Conservation (phyloP, 2,888 invertebrate species). For the Mesopsocus fuscifrons region DNA sequence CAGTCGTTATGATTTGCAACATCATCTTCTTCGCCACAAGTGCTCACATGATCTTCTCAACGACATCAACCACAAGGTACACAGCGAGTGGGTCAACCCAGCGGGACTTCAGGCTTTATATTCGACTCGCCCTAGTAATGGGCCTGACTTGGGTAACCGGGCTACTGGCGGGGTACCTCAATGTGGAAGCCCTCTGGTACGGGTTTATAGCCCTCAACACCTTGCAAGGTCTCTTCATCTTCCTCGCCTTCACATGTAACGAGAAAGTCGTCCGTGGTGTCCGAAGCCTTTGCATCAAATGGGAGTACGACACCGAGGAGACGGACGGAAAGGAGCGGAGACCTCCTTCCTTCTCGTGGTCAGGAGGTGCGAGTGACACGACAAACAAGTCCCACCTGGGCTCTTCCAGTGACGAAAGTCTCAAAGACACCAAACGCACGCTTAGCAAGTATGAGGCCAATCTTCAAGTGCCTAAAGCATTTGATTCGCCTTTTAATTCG, state of each 20-base stretch:
- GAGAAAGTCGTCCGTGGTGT: constrained; percentile 23
- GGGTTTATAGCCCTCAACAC: constrained; percentile 28
- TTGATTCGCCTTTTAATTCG: constrained; percentile 1
- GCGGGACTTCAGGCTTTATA: constrained; percentile 25
- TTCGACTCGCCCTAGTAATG: constrained; percentile 28
- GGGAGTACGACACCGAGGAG: constrained; percentile 11
- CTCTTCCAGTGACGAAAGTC: constrained; percentile 9
- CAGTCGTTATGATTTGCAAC: constrained; percentile 25
- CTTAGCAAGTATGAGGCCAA: neutral
- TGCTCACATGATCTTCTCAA: constrained; percentile 25
- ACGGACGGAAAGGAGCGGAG: constrained; percentile 15
- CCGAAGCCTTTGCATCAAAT: constrained; percentile 12
- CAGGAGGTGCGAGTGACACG: constrained; percentile 17
- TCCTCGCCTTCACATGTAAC: constrained; percentile 29
- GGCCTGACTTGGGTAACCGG: constrained; percentile 30
- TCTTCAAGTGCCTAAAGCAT: neutral
- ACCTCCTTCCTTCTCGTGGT: constrained; percentile 20
- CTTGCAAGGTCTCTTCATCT: constrained; percentile 29
- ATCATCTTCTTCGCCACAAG: constrained; percentile 25
- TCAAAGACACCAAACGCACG: constrained; percentile 1
- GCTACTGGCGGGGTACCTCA: constrained; percentile 25
- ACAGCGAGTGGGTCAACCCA: constrained; percentile 19
- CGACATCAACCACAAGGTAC: constrained; percentile 21
- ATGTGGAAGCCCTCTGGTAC: constrained; percentile 26
- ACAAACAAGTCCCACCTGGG: constrained; percentile 18